Evolutionary conservation across 1,140 invertebrate genomes (phyloP).

Genomic region (Drosophila pseudoobscura): DNA sequence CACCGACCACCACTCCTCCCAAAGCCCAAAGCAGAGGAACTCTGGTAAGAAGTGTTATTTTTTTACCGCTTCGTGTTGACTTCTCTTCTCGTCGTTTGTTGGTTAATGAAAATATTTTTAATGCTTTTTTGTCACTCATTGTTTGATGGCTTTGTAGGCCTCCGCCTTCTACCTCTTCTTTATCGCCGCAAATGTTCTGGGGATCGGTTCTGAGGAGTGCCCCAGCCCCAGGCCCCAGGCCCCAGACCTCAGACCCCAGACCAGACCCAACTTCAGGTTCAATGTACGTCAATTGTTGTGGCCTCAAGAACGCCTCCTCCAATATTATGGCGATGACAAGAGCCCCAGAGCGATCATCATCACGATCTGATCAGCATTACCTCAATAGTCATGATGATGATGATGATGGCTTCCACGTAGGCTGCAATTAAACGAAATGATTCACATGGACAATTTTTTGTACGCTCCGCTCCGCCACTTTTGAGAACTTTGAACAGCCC

Average conservation of each 20-base stretch:
- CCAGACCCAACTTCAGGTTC: slow-evolving; percentile 28
- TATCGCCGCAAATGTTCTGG: slow-evolving; percentile 7
- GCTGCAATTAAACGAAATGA: slow-evolving; percentile 69
- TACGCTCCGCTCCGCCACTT: slow-evolving; percentile 1
- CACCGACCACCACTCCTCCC: not conserved
- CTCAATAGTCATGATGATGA: slow-evolving; percentile 21
- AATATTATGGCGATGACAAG: slow-evolving; percentile 10
- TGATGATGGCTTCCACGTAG: slow-evolving; percentile 56
- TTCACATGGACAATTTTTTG: slow-evolving; percentile 55
- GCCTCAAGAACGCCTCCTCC: slow-evolving; percentile 34
- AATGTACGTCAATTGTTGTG: slow-evolving; percentile 48
- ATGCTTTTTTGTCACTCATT: slow-evolving; percentile 9
- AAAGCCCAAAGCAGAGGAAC: not conserved
- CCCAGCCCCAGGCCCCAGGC: not conserved
- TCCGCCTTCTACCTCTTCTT: not conserved
- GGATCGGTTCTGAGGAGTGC: slow-evolving; percentile 47
- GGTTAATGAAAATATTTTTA: slow-evolving; percentile 38
- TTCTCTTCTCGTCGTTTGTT: slow-evolving; percentile 11
- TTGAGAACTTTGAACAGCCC: slow-evolving; percentile 14
- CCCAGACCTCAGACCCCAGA: too few relatives aligned
- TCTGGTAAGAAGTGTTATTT: slow-evolving; percentile 2
- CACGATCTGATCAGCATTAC: slow-evolving; percentile 25
- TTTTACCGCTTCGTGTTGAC: slow-evolving; percentile 15
- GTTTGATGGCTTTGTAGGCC: slow-evolving; percentile 6
- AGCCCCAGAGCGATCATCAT: slow-evolving; percentile 2